Base-by-base conservation (phyloP, 2,797 vertebrate species). In the Pseudochirops corinnae region DNA sequence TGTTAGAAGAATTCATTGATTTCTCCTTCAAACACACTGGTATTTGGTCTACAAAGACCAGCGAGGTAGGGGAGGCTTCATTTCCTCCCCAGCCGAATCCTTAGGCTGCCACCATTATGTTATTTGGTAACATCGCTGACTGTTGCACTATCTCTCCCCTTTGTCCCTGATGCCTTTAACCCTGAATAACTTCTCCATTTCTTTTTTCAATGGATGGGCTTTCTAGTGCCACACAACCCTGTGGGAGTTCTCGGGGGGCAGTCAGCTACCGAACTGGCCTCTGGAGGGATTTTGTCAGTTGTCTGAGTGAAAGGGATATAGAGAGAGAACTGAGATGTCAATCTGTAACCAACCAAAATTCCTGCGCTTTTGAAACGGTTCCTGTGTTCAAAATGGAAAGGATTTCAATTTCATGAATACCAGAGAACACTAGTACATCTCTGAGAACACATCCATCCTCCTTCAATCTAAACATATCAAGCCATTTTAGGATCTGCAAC, bases 381-480 rank as follows among this genome's bases (percentile, higher is more conserved):
- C 56, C 46, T 39, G 18, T 39, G 94, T 93, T 95, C 93, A 94
- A 90, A 62, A 74, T 92, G 60, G 94, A 96, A 96, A 62, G 94
- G 93, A 57, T 95, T 91, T 96, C 60, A 87, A 93, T 91, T 96
- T 96, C 26, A 4, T 94, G 91, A 97, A 91, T 92, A 93, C 90
- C 82, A 94, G 14, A 95, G 93, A 6, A 11, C 96, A 93, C 82
- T 92, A 97, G 95, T 87, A n/a, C 24, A 94, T 92, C 95, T 90
- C 93, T 90, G 97, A 95, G 93, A 97, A 95, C 39, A 26, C 21
- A 82, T 10, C 94, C 18, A 93, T 87, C 94, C 91, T 96, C 93
- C 87, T 96, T 95, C 94, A 96, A 62, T 62, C 92, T 96, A 93
- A 95, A 96, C 53, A 92, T 60, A 97, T 92, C 94, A 93, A 96